Evolutionary conservation across 2,888 invertebrate species (phyloP), one percentile per base, ranked within the genome.

Genomic region (Himalopsyche tibetana): DNA sequence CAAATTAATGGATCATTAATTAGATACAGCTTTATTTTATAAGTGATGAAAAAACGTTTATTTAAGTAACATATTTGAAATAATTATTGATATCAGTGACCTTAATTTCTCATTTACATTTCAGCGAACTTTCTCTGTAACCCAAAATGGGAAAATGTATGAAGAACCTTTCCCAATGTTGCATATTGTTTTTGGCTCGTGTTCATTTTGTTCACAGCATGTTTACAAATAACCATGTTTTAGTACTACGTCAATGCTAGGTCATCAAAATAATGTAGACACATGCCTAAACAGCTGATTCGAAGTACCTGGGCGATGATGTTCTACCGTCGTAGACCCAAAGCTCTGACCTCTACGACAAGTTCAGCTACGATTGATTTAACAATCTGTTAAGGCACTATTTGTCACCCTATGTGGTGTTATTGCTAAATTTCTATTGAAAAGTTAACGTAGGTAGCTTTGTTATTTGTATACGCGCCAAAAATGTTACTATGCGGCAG

Each of bases 401-500:
- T 63, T 63, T 63, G 63, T 63, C 63, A 63, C 63, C 63, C 28
- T 19, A 8, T 63, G 5, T 63, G 63, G 63, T 63, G 19, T 63
- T 63, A 19, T 63, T 63, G 28, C 63, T 19, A 28, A 63, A 63
- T 19, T 63, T 63, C 63, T 63, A 63, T 63, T 63, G 63, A 11
- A 56, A 63, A 63, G 63, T 19, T 63, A 28, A 5, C 63, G 63
- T 19, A 63, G n/a, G 63, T 63, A 63, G 63, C 63, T 63, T 63
- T 63, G 63, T 63, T 63, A 63, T 63, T 63, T 63, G 63, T 63
- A 19, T 63, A 19, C 80, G 84, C 74, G 82, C 82, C 82, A 82
- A 86, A 63, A 86, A 86, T 69, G 86, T 86, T 84, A 83, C 86
- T 86, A 86, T 86, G 86, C 86, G 86, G 84, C 86, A 86, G 74